Evolutionary conservation across 2,888 invertebrate species (phyloP), one percentile per base, ranked within the genome.

Genomic region (Hirtodrosophila trivittata): DNA sequence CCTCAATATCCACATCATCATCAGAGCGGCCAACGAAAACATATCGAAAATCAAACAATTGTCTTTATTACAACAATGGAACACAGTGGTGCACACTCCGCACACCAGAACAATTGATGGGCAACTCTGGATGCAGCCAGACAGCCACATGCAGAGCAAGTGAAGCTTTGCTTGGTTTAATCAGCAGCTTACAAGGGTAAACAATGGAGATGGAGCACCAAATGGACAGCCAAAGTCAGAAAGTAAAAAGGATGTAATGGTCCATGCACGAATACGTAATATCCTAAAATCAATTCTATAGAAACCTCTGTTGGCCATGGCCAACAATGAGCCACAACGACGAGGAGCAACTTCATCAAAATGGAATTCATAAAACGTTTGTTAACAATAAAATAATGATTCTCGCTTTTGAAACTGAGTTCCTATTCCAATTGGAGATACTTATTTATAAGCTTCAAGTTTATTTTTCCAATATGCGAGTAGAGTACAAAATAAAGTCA

Each of bases 41-140:
- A 83, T 83, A 83, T 86, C 74, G 77, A 80, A 86, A 86, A 81
- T 81, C 81, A 81, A 86, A 86, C 81, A 86, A 81, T 86, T 81
- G 80, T 81, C 77, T 83, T 83, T 78, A 32, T 46, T 50, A 74
- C 86, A 86, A 83, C 86, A 86, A 83, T 80, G 74, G 63, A 62
- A 58, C 56, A 67, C 54, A 59, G 5, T 57, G 59, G 5, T 57
- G 55, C 64, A 62, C 37, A 57, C 51, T 66, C 84, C 47, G 45
- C 49, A 63, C 77, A 60, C 57, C 65, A 75, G 5, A 50, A 50
- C 64, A 59, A 81, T 72, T 78, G 86, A 75, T 82, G 76, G 66
- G 3, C 18, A 21, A 21, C 18, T 3, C 18, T 21, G 18, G 5
- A 21, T 32, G n/a, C 58, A 26, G 41, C 10, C 49, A 10, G 28